These are phyloP conservation scores for Ormyrus labotus DNA, from an alignment of 2,888 invertebrate species.

Conservation along the genomic window DNA sequence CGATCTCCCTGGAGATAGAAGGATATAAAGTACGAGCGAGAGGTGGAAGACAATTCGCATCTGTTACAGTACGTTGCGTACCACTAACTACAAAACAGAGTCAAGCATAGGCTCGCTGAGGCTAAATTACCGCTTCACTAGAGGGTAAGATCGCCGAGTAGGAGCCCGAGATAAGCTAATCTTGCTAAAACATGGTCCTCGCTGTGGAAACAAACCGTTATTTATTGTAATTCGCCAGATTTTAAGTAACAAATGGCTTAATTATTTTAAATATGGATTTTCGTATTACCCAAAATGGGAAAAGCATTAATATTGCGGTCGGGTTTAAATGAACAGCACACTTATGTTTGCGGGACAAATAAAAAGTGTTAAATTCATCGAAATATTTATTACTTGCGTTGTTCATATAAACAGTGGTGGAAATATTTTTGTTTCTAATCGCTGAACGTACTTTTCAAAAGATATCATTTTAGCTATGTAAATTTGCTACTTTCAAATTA, in stretches of 20 bases:
- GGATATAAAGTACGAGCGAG: constrained; percentile 44
- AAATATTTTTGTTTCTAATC: too few species aligned
- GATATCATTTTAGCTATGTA: too few species aligned
- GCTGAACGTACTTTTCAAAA: too few species aligned
- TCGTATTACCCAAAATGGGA: not conserved
- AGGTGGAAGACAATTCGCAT: constrained; percentile 51
- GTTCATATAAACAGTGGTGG: too few species aligned
- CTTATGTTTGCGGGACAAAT: too few species aligned
- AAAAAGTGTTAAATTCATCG: too few species aligned
- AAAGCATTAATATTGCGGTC: too few species aligned
- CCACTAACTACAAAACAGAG: constrained; percentile 40
- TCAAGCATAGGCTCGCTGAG: not conserved
- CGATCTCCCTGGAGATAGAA: constrained; percentile 39
- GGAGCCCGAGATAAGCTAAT: too few species aligned
- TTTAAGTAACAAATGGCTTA: not conserved
- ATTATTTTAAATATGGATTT: constrained; percentile 5
- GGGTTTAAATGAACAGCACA: too few species aligned
- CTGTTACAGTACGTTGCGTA: constrained; percentile 61
- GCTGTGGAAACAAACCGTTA: not conserved
- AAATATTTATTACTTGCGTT: too few species aligned
- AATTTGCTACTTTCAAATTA: too few species aligned
- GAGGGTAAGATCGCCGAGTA: not conserved
- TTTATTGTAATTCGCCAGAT: not conserved
- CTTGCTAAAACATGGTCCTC: too few species aligned
- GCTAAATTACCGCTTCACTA: constrained; percentile 28